Percentiles rank a stretch among this genome's conserved stretches.
These are phyloP conservation scores for Hormaphis cornu DNA, from an alignment of 1,140 invertebrate genomes.

Conservation along the genomic window DNA sequence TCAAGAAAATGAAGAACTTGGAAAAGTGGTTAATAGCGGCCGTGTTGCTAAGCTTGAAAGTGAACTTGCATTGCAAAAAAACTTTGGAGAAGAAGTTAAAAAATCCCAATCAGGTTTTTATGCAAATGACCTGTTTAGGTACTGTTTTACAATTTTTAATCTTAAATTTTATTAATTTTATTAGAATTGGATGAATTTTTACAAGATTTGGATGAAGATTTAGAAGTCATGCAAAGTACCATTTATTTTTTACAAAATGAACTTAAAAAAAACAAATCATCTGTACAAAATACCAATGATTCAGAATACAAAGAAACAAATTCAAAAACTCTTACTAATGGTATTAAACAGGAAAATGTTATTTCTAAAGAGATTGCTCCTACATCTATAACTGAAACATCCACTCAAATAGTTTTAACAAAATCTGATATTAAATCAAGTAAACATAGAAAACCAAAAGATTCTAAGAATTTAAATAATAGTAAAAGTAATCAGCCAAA, in stretches of 20 bases:
- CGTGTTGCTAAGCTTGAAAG: conserved; percentile 90
- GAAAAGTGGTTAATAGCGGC: conserved; percentile 89
- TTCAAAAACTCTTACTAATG: neutral
- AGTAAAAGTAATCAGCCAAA: neutral
- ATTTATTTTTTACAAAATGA: conserved; percentile 90
- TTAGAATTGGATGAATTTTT: conserved; percentile 90
- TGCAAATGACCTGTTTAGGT: neutral
- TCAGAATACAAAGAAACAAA: neutral
- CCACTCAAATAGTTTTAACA: neutral
- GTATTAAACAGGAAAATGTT: neutral
- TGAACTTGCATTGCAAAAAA: conserved; percentile 89
- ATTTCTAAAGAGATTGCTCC: neutral
- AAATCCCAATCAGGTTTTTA: conserved; percentile 83
- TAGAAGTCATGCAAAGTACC: conserved; percentile 96
- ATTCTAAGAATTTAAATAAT: neutral
- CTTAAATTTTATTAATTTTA: conserved; percentile 39
- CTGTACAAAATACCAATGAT: conserved; percentile 33
- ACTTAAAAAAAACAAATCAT: conserved; percentile 64
- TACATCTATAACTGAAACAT: neutral
- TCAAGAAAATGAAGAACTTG: conserved; percentile 96
- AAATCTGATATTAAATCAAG: neutral
- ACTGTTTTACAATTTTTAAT: neutral
- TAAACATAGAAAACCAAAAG: neutral
- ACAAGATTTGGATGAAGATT: conserved; percentile 91
- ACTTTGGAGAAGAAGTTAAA: conserved; percentile 91